phyloP scores from a whole-genome alignment of 2,113 vertebrate genomes.

The Elephas maximus region DNA sequence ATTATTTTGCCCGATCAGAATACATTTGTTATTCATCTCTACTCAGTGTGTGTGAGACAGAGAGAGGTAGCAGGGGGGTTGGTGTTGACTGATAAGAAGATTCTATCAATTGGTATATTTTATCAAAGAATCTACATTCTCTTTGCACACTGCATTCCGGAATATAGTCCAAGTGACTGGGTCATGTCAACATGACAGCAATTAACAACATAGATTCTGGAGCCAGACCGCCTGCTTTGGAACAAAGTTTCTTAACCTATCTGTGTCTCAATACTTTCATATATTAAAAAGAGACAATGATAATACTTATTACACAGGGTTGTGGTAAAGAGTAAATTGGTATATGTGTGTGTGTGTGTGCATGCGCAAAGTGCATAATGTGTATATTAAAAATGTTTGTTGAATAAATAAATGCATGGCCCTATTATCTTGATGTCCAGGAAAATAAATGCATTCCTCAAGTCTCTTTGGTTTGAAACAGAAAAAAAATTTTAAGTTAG shows the following conservation, averaged over 20 bases:
- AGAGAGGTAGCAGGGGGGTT: not conserved
- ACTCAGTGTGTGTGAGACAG: not conserved
- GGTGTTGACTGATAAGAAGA: not conserved
- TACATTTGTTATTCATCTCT: not conserved
- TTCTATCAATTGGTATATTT: not conserved
- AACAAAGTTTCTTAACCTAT: not conserved
- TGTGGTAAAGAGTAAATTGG: not conserved
- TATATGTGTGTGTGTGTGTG: not conserved
- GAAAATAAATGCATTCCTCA: not conserved
- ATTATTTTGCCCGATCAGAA: not conserved
- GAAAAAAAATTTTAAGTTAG: not conserved
- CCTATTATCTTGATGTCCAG: not conserved
- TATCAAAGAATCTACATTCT: not conserved
- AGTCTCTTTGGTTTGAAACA: not conserved
- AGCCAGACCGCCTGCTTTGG: not conserved
- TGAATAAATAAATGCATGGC: not conserved
- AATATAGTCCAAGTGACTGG: not conserved
- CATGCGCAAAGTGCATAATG: not conserved
- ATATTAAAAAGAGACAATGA: not conserved
- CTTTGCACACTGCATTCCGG: not conserved
- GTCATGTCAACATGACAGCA: not conserved
- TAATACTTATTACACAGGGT: not conserved
- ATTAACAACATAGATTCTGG: not conserved
- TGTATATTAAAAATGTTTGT: not conserved
- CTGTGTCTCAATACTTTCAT: not conserved